Base-by-base conservation (phyloP, 2,113 vertebrate species). In the Cettia cetti region DNA sequence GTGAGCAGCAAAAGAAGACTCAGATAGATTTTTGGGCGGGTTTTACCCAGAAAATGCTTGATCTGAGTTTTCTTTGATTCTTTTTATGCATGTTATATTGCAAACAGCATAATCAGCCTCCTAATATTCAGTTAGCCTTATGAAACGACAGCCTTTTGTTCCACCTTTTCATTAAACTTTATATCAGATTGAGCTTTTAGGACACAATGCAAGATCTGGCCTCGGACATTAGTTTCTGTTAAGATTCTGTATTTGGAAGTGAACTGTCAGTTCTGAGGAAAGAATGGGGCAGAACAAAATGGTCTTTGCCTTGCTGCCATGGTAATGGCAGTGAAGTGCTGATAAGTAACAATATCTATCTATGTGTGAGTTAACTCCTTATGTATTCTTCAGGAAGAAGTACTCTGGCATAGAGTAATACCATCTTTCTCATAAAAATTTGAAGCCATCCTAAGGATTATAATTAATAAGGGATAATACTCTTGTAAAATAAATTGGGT, bases 311-410 rank as follows among this genome's bases (percentile, higher is more conserved):
- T 86, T 60, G 65, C 94, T 94, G 82, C 94, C 80, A 86, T 92
- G 84, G 88, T 81, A 94, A 93, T 95, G 80, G 80, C 92, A 86
- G n/a, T 90, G 88, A 82, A 90, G 86, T 86, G 69, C 90, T 93
- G 86, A 71, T 96, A 92, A 92, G 82, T 45, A 83, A 77, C 72
- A 86, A 35, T 45, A 78, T 49, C 28, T 56, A 56, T 92, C 82
- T 88, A 33, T 76, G 79, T 76, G 69, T n/a, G 47, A 28, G 7
- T 91, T 93, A 93, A 94, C 79, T 90, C 85, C 85, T 94, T 72
- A 49, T 8, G 22, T 69, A 40, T 78, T 86, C 86, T 61, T 85
- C 66, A 80, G 61, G 64, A 52, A 64, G 33, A 93, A 80, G 71
- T n/a, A 52, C 26, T 84, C 42, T 52, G 52, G n/a, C 11, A 12